Conservation (phyloP, 2,888 invertebrate species). For the Argyresthia albistria region DNA sequence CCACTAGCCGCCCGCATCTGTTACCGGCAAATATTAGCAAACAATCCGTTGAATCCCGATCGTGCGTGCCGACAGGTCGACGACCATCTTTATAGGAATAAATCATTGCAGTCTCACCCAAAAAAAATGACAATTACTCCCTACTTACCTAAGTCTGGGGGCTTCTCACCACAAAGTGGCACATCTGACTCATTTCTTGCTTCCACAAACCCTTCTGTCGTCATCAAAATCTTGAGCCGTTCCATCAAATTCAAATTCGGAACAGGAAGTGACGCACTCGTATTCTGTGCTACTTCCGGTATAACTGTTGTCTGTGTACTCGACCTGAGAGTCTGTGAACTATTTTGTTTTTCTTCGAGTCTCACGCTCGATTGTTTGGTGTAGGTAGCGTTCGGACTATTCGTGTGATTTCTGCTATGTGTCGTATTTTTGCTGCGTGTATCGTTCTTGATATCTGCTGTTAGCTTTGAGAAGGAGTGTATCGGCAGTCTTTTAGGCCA, state of each 20-base stretch:
- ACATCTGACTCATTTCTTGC: conserved; percentile 31
- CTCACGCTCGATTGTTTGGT: no score
- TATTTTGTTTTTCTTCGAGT: no score
- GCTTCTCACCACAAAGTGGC: conserved; percentile 73
- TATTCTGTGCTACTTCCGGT: neutral
- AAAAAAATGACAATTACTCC: neutral
- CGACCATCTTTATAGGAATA: neutral
- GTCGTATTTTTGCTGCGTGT: neutral
- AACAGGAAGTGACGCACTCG: conserved; percentile 12
- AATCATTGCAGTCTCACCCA: neutral
- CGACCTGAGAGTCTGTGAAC: neutral
- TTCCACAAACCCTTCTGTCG: conserved; percentile 31
- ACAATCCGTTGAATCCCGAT: no score
- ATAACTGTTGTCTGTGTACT: conserved; percentile 10
- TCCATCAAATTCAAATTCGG: conserved; percentile 41
- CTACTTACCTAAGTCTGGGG: conserved; percentile 76
- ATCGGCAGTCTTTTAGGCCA: conserved; percentile 33
- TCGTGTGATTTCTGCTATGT: conserved; percentile 11
- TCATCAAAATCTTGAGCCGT: conserved; percentile 32
- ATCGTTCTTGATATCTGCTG: conserved; percentile 14
- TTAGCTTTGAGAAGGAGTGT: conserved; percentile 8
- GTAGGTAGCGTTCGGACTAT: conserved; percentile 4
- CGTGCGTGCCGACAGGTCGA: no score
- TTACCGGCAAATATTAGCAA: no score
- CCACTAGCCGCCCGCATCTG: no score